These are phyloP conservation scores for Cyprinus carpio DNA, from an alignment of 2,113 vertebrate genomes.

Conservation along the genomic window DNA sequence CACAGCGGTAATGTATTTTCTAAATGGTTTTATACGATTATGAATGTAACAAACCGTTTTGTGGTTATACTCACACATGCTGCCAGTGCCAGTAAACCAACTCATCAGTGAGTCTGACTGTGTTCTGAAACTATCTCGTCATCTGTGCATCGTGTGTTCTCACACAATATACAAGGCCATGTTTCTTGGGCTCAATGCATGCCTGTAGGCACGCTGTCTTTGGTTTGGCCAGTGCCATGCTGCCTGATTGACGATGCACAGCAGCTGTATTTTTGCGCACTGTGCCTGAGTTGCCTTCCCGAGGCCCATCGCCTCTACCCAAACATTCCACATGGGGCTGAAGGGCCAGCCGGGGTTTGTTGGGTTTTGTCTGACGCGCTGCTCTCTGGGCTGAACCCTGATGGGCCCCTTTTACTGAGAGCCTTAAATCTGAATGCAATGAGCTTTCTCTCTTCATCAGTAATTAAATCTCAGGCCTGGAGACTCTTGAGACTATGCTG, in stretches of 20 bases:
- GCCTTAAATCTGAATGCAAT: background rate
- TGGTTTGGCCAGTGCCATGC: constrained; percentile 70
- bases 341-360: constrained; percentile 64
- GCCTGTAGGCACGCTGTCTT: constrained; percentile 61
- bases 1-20: background rate
- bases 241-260: constrained; percentile 73
- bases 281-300: constrained; percentile 75
- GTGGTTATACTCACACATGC: background rate
- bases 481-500: background rate
- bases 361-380: constrained; percentile 11
- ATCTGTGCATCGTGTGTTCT: constrained; percentile 20
- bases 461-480: background rate
- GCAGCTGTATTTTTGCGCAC: constrained; percentile 76
- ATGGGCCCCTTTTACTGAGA: background rate
- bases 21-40: constrained; percentile 1
- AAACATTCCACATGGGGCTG: constrained; percentile 74
- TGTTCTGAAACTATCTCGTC: background rate
- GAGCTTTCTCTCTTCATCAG: background rate
- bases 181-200: constrained; percentile 57
- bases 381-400: constrained; percentile 9
- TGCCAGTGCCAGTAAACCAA: background rate
- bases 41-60: background rate
- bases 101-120: background rate
- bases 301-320: constrained; percentile 71
- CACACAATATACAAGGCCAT: constrained; percentile 52